Conservation (phyloP, 2,888 invertebrate genomes). For the Gisinianus flammeolus region DNA sequence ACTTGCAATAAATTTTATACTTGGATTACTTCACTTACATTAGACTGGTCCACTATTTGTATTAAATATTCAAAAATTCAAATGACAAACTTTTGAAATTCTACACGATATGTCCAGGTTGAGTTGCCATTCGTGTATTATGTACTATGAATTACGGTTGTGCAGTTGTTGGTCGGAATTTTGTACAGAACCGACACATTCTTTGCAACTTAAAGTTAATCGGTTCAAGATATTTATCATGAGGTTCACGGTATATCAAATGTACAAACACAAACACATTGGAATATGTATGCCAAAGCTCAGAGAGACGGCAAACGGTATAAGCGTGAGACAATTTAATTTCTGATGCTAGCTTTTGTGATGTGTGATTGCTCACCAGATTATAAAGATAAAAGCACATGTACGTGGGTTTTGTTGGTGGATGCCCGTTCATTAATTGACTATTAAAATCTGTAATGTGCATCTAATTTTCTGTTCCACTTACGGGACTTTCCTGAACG, state of each 20-base stretch:
- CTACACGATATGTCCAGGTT: too few relatives aligned
- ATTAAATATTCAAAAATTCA: too few relatives aligned
- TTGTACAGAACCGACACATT: background rate
- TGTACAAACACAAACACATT: background rate
- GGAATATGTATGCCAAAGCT: background rate
- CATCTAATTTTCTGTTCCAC: conserved; percentile 36
- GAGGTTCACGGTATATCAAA: background rate
- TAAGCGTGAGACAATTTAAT: conserved; percentile 29
- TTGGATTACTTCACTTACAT: background rate
- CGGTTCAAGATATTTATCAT: background rate
- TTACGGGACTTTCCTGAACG: conserved; percentile 44
- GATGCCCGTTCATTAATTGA: conserved; percentile 44
- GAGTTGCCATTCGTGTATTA: too few relatives aligned
- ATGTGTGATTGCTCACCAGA: background rate
- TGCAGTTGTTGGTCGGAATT: too few relatives aligned
- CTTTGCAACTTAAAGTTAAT: background rate
- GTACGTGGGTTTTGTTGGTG: background rate
- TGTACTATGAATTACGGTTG: too few relatives aligned
- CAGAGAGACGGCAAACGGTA: background rate
- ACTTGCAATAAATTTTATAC: background rate
- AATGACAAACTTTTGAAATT: too few relatives aligned
- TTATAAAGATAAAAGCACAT: conserved; percentile 8
- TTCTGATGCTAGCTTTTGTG: conserved; percentile 20
- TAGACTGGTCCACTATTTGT: too few relatives aligned
- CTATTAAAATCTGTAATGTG: conserved; percentile 41